Evolutionary conservation across 2,113 vertebrate genomes (phyloP), one percentile per base, ranked within the genome.

Genomic region (Uria lomvia): DNA sequence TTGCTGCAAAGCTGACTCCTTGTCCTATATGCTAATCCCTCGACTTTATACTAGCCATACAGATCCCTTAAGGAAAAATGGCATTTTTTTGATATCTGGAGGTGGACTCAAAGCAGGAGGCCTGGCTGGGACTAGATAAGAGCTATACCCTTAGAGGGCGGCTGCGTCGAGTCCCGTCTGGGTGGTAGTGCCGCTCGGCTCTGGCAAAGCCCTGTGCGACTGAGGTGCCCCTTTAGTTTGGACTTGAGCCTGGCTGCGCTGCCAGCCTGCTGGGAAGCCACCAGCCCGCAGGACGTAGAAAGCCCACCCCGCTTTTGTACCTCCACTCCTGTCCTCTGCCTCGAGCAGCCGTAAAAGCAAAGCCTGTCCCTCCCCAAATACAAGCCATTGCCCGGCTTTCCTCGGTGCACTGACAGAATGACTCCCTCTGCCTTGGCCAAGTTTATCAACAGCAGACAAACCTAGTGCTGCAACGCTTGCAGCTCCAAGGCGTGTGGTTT

Each of bases 101-200:
- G 70, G 8, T 42, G 38, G 52, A 21, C n/a, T 13, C 15, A 7
- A 32, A 21, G 63, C 2, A 1, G 60, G 42, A 50, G n/a, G 20
- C 15, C 23, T 34, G 32, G 19, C 81, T 74, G 63, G 38, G 60
- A 13, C 50, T 40, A 2, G 11, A 3, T 4, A 20, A 32, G 52
- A 65, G 10, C 17, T 11, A 4, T 15, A 11, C 24, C 65, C 36
- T 5, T 7, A 6, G 29, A 15, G 27, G 30, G 19, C 21, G 24
- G 22, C 72, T 7, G 27, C 0, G 1, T 45, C 3, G 2, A 6
- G 15, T 72, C 58, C 76, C 1, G 0, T 12, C 18, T 2, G 34
- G 30, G 32, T 52, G 55, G 47, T 58, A 20, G 42, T 11, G 24
- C 42, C 2, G 2, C 42, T 62, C 3, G 3, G 30, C 62, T 47